A percentile compares a stretch with the other conserved stretches of the same genome.
Evolutionary conservation across 2,113 vertebrate species (phyloP).

Genomic region (Calyptomena viridis): DNA sequence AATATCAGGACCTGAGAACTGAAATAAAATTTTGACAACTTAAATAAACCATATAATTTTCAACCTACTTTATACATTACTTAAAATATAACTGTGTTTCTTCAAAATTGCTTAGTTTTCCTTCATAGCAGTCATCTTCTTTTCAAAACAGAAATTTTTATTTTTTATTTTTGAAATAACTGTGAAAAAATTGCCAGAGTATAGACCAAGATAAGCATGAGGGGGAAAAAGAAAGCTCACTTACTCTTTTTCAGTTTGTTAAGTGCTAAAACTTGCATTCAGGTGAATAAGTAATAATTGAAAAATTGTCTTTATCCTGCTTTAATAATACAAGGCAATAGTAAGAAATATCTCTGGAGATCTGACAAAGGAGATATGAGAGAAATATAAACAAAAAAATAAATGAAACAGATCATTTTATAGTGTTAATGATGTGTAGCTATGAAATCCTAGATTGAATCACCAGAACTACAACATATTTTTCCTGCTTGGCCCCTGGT

Average conservation of each 20-base stretch:
- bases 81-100: neutral
- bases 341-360: constrained; percentile 2
- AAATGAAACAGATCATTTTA: constrained; percentile 54
- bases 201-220: neutral
- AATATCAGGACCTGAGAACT: neutral
- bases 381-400: constrained; percentile 14
- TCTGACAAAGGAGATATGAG: neutral
- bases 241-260: neutral
- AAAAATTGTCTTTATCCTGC: neutral
- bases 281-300: neutral
- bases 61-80: neutral
- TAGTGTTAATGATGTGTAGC: constrained; percentile 40
- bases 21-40: neutral
- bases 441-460: constrained; percentile 23
- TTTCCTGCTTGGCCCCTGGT: constrained; percentile 22
- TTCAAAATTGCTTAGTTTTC: neutral
- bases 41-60: neutral
- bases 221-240: rapidly evolving
- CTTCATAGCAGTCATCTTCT: neutral
- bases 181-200: neutral
- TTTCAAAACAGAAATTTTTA: neutral
- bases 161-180: neutral
- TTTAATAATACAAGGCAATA: neutral
- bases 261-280: neutral
- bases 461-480: constrained; percentile 17